Evolutionary conservation across 2,797 vertebrate genomes (phyloP).

Genomic region (Ctenopoma kingsleyae): DNA sequence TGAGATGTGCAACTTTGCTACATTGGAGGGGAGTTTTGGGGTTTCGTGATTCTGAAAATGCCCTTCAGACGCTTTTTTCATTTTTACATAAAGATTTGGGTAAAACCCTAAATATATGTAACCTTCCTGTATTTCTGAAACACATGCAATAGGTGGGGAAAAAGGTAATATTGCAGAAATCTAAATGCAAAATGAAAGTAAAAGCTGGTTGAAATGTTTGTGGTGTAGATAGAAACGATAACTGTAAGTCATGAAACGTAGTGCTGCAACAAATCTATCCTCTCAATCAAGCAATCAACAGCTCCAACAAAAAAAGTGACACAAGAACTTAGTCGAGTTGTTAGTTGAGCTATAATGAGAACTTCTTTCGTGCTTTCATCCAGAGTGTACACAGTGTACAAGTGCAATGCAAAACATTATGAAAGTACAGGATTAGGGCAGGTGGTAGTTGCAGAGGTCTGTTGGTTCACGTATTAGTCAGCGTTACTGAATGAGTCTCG

Average conservation of each 20-base stretch:
- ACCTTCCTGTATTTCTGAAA: background rate
- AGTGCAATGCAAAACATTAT: constrained; percentile 13
- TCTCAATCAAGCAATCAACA: background rate
- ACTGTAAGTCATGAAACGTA: no score
- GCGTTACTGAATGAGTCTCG: constrained; percentile 41
- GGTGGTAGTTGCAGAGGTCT: constrained; percentile 21
- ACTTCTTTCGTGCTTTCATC: constrained; percentile 6
- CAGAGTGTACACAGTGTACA: background rate
- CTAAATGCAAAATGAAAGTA: no score
- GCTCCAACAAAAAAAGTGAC: background rate
- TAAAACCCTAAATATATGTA: background rate
- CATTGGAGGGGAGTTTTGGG: background rate
- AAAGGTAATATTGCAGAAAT: background rate
- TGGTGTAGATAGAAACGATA: no score
- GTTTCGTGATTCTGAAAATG: background rate
- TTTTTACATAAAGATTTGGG: background rate
- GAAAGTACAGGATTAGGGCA: constrained; percentile 8
- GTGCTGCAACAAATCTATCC: no score
- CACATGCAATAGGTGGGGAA: no score
- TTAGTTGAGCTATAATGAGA: background rate
- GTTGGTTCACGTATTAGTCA: constrained; percentile 55
- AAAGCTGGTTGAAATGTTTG: background rate
- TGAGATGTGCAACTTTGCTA: background rate
- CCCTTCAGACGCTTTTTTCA: no score
- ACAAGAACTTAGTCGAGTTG: background rate